Evolutionary conservation across 2,797 vertebrate species (phyloP).

Genomic region (Leontocebus nigricollis): DNA sequence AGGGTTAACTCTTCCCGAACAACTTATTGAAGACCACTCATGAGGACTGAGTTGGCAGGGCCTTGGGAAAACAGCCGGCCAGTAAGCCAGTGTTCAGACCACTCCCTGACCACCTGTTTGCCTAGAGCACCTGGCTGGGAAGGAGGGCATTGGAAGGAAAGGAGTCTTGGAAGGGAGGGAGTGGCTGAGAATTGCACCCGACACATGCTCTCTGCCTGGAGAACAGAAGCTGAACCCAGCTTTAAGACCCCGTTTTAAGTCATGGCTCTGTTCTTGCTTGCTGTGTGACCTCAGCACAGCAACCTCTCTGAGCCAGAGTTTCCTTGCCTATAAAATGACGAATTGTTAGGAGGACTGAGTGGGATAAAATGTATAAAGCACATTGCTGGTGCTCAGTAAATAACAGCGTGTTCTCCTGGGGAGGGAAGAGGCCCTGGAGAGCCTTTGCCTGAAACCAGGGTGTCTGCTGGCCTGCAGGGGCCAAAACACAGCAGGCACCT

Average conservation of each 20-base stretch:
- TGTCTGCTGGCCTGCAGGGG: not conserved
- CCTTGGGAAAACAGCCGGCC: not conserved
- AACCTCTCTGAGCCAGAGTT: not conserved
- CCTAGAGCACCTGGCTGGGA: not conserved
- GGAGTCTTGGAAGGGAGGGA: not conserved
- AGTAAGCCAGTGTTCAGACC: not conserved
- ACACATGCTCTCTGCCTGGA: no score
- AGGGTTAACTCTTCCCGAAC: not conserved
- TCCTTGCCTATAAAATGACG: not conserved
- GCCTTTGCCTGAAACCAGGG: not conserved
- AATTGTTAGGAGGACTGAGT: not conserved
- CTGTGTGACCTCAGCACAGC: not conserved
- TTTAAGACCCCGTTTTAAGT: not conserved
- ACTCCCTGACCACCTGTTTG: not conserved
- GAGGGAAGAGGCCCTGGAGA: not conserved
- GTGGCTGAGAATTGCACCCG: not conserved
- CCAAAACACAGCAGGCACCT: not conserved
- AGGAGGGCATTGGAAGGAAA: not conserved
- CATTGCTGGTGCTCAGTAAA: not conserved
- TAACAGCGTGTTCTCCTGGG: not conserved
- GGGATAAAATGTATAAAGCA: not conserved
- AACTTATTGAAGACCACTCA: not conserved
- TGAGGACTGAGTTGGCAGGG: not conserved
- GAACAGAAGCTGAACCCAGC: not conserved
- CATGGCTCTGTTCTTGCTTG: not conserved